phyloP scores from a whole-genome alignment of 2,797 vertebrate species.

The Nyctibius grandis region DNA sequence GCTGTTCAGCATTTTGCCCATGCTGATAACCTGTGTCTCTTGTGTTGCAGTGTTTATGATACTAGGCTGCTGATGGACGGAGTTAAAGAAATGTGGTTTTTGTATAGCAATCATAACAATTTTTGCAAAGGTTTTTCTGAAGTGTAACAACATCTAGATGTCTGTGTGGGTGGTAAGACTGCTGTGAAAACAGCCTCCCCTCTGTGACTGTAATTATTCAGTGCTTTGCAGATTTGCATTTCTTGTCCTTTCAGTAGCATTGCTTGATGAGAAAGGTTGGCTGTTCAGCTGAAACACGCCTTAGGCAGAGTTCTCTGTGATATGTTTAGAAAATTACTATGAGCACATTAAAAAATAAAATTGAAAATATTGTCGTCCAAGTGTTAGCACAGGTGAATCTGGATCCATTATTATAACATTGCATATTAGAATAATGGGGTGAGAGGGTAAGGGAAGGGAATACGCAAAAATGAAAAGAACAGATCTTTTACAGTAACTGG shows the following conservation, averaged over 20 bases:
- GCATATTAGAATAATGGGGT: neutral
- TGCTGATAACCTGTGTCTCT: neutral
- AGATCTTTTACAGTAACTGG: neutral
- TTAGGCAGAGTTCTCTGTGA: neutral
- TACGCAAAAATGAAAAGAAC: neutral
- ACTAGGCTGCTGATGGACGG: neutral
- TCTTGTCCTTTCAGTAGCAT: neutral
- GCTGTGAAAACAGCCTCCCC: neutral
- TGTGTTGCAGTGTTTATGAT: neutral
- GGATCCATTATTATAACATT: neutral
- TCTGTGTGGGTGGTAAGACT: neutral
- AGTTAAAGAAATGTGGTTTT: neutral
- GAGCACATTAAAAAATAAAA: neutral
- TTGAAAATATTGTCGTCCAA: neutral
- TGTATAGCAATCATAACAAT: neutral
- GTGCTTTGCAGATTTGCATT: neutral
- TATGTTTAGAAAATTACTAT: neutral
- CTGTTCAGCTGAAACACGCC: neutral
- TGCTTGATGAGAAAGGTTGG: neutral
- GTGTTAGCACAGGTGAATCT: neutral
- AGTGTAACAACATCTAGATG: neutral
- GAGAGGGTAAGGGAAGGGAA: neutral
- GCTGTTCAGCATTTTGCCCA: neutral
- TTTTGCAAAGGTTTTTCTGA: neutral
- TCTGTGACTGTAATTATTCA: neutral